Evolutionary conservation across 2,113 vertebrate genomes (phyloP).

Genomic region (Asarcornis scutulata): DNA sequence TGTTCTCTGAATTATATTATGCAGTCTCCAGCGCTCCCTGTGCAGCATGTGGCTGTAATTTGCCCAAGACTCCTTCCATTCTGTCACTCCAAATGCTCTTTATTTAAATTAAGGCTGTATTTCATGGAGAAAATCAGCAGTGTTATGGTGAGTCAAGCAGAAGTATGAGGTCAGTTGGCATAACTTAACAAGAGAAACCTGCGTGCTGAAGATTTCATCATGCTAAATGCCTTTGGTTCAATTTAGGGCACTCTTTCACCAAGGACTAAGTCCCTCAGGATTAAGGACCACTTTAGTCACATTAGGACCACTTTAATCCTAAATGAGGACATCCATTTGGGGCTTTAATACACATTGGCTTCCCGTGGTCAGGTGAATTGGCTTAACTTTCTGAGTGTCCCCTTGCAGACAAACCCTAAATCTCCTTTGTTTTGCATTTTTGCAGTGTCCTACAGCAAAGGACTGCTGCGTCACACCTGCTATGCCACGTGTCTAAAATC

Average conservation of each 20-base stretch:
- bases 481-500: not conserved
- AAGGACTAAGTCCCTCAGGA: not conserved
- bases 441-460: not conserved
- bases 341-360: not conserved
- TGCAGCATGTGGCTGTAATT: not conserved
- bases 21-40: not conserved
- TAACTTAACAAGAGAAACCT: not conserved
- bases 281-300: conserved; percentile 36
- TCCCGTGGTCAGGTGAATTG: not conserved
- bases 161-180: not conserved
- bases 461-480: not conserved
- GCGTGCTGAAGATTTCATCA: not conserved
- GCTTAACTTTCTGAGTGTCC: not conserved
- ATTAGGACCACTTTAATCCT: conserved; percentile 17
- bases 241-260: not conserved
- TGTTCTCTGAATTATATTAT: not conserved
- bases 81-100: not conserved
- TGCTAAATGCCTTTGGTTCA: conserved; percentile 2
- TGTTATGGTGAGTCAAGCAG: not conserved
- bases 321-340: not conserved
- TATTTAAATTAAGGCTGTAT: not conserved
- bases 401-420: not conserved
- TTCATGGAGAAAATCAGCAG: conserved; percentile 6
- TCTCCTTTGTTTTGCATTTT: conserved; percentile 3
- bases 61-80: not conserved